A percentile compares a stretch with the other conserved stretches of the same genome.
Evolutionary conservation across 2,113 vertebrate genomes (phyloP).

Genomic region (Lophura nycthemera): DNA sequence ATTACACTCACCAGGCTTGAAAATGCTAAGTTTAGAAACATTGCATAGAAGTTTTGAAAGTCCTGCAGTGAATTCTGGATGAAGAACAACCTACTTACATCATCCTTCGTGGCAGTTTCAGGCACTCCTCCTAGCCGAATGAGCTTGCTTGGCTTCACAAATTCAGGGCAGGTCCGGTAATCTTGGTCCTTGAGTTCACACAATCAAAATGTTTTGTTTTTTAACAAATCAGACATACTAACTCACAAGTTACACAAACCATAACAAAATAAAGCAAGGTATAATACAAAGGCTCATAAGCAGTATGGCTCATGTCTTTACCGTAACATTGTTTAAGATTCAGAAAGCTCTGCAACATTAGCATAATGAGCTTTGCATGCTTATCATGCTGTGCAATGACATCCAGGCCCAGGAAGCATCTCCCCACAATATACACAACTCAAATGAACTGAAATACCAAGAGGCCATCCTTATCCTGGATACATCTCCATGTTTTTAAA

Average conservation of each 20-base stretch:
- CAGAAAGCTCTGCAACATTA: neutral
- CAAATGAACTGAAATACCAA: neutral
- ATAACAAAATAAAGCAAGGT: neutral
- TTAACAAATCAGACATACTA: conserved; percentile 36
- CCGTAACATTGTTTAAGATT: neutral
- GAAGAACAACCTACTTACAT: conserved; percentile 78
- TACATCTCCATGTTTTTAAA: neutral
- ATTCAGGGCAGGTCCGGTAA: conserved; percentile 89
- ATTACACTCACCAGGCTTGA: neutral
- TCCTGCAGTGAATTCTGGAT: neutral
- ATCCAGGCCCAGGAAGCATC: neutral
- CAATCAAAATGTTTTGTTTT: conserved; percentile 54
- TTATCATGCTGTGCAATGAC: neutral
- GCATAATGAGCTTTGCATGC: neutral
- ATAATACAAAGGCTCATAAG: neutral
- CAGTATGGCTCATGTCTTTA: neutral
- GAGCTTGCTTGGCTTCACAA: conserved; percentile 89
- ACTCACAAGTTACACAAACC: neutral
- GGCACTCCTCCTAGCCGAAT: conserved; percentile 92
- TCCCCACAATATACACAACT: neutral
- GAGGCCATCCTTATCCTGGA: neutral
- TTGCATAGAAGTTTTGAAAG: neutral
- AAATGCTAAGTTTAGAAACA: neutral
- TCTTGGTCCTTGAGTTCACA: conserved; percentile 91
- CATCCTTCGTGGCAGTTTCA: conserved; percentile 93